A percentile compares a stretch with the other conserved stretches of the same genome.
Conservation (phyloP, 2,888 invertebrate genomes). For the Andrena trimmerana region DNA sequence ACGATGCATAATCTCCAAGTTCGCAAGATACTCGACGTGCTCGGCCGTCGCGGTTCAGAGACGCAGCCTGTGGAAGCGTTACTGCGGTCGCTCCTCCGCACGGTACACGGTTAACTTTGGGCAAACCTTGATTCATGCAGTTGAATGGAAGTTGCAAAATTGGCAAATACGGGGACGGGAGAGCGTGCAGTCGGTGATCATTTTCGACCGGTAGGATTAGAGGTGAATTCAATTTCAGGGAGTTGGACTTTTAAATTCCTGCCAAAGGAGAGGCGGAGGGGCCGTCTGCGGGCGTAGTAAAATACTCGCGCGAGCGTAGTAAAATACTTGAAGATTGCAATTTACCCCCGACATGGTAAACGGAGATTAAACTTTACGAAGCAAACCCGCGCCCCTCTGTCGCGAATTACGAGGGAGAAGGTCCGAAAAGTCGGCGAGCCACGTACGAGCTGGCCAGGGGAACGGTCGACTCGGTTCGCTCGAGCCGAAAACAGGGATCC, state of each 20-base stretch:
- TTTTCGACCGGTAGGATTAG: neutral
- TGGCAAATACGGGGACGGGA: neutral
- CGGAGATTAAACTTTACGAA: constrained; percentile 1
- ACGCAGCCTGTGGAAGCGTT: neutral
- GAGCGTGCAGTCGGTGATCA: neutral
- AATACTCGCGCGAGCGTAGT: neutral
- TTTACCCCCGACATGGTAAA: neutral
- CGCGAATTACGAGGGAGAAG: neutral
- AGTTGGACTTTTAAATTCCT: neutral
- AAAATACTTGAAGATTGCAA: neutral
- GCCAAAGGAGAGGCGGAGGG: too few relatives aligned
- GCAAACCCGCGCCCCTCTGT: neutral
- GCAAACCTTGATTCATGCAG: neutral
- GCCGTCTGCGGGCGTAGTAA: neutral
- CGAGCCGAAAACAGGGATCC: constrained; percentile 36
- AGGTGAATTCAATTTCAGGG: neutral
- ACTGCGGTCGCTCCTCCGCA: neutral
- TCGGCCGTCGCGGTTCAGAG: neutral
- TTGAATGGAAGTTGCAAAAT: neutral
- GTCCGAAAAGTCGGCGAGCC: neutral
- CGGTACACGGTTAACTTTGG: neutral
- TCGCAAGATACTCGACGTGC: constrained; percentile 27
- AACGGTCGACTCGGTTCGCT: neutral
- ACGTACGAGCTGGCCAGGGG: neutral
- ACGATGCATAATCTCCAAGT: constrained; percentile 18